Evolutionary conservation across 2,797 vertebrate species (phyloP).

Genomic region (Siniperca undulata): DNA sequence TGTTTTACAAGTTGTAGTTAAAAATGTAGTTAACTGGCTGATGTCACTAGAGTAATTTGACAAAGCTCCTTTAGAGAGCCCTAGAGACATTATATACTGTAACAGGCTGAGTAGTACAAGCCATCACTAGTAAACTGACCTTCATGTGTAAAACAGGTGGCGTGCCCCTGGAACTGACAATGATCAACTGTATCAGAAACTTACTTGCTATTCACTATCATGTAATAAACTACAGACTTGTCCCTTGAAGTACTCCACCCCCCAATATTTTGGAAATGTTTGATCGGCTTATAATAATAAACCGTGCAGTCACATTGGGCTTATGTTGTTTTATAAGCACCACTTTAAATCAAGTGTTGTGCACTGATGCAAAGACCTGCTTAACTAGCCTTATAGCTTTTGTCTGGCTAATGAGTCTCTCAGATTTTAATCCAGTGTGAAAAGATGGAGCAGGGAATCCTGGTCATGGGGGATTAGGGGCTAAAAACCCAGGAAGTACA

Average conservation of each 20-base stretch:
- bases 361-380: conserved; percentile 41
- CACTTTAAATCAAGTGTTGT: conserved; percentile 41
- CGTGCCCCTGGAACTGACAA: not conserved
- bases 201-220: not conserved
- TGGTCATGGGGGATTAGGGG: conserved; percentile 45
- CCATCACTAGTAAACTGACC: not conserved
- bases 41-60: not conserved
- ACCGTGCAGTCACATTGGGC: not conserved
- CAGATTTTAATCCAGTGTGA: conserved; percentile 58
- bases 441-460: conserved; percentile 44
- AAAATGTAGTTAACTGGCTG: too few relatives aligned
- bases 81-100: too few relatives aligned
- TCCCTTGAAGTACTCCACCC: not conserved
- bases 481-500: conserved; percentile 16
- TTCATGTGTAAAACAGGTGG: not conserved
- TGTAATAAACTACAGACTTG: not conserved
- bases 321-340: conserved; percentile 16
- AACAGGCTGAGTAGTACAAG: too few relatives aligned
- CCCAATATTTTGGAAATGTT: not conserved
- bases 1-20: too few relatives aligned
- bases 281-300: conserved; percentile 35
- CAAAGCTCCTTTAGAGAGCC: not conserved
- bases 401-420: conserved; percentile 51
- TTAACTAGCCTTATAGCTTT: conserved; percentile 45
- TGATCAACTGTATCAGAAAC: not conserved